A percentile compares a stretch with the other conserved stretches of the same genome.
Conservation (phyloP, 1,140 invertebrate genomes). For the Apocrypta bakeri region DNA sequence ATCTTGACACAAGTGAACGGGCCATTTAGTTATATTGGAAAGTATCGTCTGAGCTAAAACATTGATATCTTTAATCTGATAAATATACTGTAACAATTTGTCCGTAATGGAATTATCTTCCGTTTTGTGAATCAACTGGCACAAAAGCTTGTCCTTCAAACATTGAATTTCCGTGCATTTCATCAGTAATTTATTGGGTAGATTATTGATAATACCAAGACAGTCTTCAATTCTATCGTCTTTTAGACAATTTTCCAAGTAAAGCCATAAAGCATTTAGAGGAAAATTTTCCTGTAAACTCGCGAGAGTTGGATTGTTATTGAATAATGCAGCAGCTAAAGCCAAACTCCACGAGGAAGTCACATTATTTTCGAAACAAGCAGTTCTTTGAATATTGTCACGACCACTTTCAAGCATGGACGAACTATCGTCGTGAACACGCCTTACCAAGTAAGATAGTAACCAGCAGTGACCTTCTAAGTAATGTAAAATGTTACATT, state of each 20-base stretch:
- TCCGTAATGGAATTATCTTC: constrained; percentile 46
- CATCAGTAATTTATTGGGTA: constrained; percentile 57
- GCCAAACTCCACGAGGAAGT: constrained; percentile 67
- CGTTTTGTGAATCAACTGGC: constrained; percentile 69
- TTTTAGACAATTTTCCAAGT: constrained; percentile 58
- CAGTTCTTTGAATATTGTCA: constrained; percentile 63
- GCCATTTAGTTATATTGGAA: constrained; percentile 62
- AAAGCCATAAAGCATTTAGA: constrained; percentile 59
- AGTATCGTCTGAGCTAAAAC: constrained; percentile 60
- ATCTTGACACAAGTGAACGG: constrained; percentile 62
- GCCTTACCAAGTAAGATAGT: constrained; percentile 75
- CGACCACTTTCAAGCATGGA: constrained; percentile 61
- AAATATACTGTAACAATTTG: constrained; percentile 58
- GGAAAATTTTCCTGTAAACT: constrained; percentile 70
- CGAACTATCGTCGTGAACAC: constrained; percentile 68
- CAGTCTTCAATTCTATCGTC: constrained; percentile 56
- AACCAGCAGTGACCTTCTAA: constrained; percentile 76
- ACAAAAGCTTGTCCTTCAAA: constrained; percentile 72
- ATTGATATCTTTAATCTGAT: constrained; percentile 66
- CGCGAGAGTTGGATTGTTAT: constrained; percentile 72
- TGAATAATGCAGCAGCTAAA: constrained; percentile 69
- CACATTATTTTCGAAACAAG: constrained; percentile 70
- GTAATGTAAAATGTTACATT: constrained; percentile 73
- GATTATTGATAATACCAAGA: constrained; percentile 61
- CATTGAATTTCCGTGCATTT: constrained; percentile 66